Conservation (phyloP, 2,113 vertebrate species). For the Elephas maximus region DNA sequence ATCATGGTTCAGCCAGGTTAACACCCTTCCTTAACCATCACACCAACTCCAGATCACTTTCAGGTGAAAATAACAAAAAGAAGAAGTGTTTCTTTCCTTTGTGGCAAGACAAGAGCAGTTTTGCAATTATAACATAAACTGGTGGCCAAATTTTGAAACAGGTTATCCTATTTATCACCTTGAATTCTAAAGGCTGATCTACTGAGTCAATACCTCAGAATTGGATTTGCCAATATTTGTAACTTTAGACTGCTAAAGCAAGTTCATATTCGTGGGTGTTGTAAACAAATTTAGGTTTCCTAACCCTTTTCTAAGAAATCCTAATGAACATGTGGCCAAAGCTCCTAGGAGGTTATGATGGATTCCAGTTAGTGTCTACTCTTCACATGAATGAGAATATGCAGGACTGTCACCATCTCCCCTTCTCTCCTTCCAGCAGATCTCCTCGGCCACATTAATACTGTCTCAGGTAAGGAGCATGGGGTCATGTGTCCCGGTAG, state of each 20-base stretch:
- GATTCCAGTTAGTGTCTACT: not conserved
- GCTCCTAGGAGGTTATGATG: not conserved
- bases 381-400: not conserved
- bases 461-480: not conserved
- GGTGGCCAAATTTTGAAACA: not conserved
- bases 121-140: not conserved
- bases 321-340: not conserved
- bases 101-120: not conserved
- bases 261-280: not conserved
- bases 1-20: too few relatives aligned
- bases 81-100: too few relatives aligned
- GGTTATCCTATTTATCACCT: slow-evolving; percentile 50
- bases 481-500: too few relatives aligned
- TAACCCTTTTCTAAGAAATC: slow-evolving; percentile 36
- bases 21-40: too few relatives aligned
- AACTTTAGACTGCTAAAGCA: slow-evolving; percentile 15
- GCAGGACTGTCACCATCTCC: not conserved
- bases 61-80: too few relatives aligned
- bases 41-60: too few relatives aligned
- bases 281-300: slow-evolving; percentile 46
- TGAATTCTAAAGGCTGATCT: slow-evolving; percentile 74
- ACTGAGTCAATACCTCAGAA: slow-evolving; percentile 83
- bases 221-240: slow-evolving; percentile 8
- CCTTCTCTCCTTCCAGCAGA: not conserved
- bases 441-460: not conserved